Base-by-base conservation (phyloP, 2,113 vertebrate genomes). In the Synodontis membranacea region DNA sequence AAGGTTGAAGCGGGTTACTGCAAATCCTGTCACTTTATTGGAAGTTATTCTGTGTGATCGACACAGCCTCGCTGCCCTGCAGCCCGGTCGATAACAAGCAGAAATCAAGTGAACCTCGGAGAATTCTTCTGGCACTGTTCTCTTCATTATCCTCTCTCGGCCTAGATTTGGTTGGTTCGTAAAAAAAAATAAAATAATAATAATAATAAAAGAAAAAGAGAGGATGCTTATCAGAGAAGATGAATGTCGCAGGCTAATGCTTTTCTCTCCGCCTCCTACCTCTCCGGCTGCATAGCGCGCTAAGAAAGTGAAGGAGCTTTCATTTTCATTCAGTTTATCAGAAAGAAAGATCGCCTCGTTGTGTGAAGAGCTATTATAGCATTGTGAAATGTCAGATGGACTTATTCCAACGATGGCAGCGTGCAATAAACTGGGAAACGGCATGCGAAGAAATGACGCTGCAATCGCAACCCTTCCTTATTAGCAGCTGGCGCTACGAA, bases 11-110 rank as follows among this genome's bases (percentile, higher is more conserved):
- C 10, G 56, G 75, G 86, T 89, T 86, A 87, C 90, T 12, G 60
- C 80, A 86, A 91, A 91, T 82, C 86, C 76, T 66, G 37, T 62
- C 37, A 70, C 68, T 81, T 85, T 86, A 89, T 83, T 85, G 66
- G 78, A 87, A 86, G 85, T 84, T 82, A 64, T 84, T 74, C 70
- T 25, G n/a, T 12, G 15, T 54, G 79, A 75, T 72, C 52, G 79
- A 76, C 62, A 60, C 48, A 48, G 25, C 39, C 58, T 54, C 1
- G 5, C 62, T 46, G 25, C 50, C 75, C 86, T 83, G 64, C 84
- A 64, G 52, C 68, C 42, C 39, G 83, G 88, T 84, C 70, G 66
- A 85, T 88, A 88, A 62, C 80, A 50, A 82, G 68, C 79, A 15
- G 81, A 85, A 86, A 85, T 87, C 82, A 80, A 56, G 70, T 75